Base-by-base conservation (phyloP, 2,797 vertebrate genomes). In the Thamnophis elegans region DNA sequence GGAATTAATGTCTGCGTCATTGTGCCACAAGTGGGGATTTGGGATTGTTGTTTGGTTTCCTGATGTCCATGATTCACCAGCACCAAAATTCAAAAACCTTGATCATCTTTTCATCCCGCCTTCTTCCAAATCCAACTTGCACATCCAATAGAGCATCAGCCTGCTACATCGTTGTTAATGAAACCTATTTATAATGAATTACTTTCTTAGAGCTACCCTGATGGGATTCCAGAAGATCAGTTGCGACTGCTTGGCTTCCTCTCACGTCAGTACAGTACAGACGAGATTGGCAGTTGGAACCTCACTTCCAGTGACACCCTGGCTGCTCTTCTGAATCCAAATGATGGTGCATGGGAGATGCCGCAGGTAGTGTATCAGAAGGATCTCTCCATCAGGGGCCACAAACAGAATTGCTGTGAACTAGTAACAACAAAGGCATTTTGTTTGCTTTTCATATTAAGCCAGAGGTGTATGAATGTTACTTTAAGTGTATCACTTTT, bases 221-320 rank as follows among this genome's bases (percentile, higher is more conserved):
- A 8, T 65, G 92, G 90, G 59, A 51, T 93, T 65, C 92, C 92
- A 42, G 92, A 91, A 9, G 90, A 89, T 56, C 92, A 89, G 12
- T 28, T 93, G 86, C 47, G 25, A n/a, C 7, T 62, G 11, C 62
- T 93, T 8, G 68, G 92, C 26, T 89, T 55, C 51, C 68, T 93
- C 20, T n/a, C 90, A 0, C 92, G 32, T 9, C 68, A 25, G 32
- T 93, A 93, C 51, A 89, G 58, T 3, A 68, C 73, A 18, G 90
- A 91, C 0, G 87, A 91, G 51, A 93, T 89, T 12, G 12, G 56
- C 56, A 89, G n/a, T 47, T 93, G 92, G 92, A 91, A 65, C 3
- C 25, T 93, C n/a, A 91, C 90, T 8, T 93, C 90, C n/a, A 32
- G 26, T 7, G 90, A 93, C 32, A 93, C 87, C 0, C 87, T 93